Evolutionary conservation across 2,888 invertebrate genomes (phyloP).

Genomic region (Baronia brevicornis): DNA sequence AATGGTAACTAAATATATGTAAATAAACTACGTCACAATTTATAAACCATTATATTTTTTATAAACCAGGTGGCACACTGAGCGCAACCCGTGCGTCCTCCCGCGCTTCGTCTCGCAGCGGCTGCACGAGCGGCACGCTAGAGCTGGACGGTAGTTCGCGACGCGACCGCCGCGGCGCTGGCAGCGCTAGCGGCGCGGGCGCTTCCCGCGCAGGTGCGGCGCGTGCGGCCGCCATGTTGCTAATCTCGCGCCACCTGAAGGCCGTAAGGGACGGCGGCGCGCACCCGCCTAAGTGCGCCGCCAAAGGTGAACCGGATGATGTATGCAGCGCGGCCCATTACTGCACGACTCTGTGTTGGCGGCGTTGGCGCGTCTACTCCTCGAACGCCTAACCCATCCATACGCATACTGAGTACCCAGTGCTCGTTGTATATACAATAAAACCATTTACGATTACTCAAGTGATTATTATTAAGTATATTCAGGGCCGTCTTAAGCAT

Average conservation of each 20-base stretch:
- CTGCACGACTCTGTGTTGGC: constrained; percentile 60
- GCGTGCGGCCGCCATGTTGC: constrained; percentile 95
- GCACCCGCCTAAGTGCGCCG: constrained; percentile 74
- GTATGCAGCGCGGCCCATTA: constrained; percentile 64
- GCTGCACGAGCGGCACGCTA: constrained; percentile 60
- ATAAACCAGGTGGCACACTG: constrained; percentile 78
- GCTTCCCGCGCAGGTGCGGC: constrained; percentile 95
- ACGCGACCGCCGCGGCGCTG: constrained; percentile 56
- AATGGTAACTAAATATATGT: too few relatives aligned
- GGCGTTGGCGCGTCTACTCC: constrained; percentile 24
- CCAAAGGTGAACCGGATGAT: constrained; percentile 76
- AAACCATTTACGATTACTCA: too few relatives aligned
- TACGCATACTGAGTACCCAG: too few relatives aligned
- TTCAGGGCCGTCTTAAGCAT: too few relatives aligned
- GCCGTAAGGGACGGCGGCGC: constrained; percentile 75
- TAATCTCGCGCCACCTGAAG: constrained; percentile 91
- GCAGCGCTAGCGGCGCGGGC: constrained; percentile 72
- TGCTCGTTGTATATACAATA: too few relatives aligned
- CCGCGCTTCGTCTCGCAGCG: constrained; percentile 68
- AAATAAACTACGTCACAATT: not conserved
- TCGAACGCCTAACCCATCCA: constrained; percentile 25
- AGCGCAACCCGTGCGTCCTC: constrained; percentile 67
- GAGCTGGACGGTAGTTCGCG: constrained; percentile 54
- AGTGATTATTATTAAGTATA: too few relatives aligned
- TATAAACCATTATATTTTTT: constrained; percentile 64